phyloP scores from a whole-genome alignment of 2,797 vertebrate genomes.

The Aulostomus chinensis region DNA sequence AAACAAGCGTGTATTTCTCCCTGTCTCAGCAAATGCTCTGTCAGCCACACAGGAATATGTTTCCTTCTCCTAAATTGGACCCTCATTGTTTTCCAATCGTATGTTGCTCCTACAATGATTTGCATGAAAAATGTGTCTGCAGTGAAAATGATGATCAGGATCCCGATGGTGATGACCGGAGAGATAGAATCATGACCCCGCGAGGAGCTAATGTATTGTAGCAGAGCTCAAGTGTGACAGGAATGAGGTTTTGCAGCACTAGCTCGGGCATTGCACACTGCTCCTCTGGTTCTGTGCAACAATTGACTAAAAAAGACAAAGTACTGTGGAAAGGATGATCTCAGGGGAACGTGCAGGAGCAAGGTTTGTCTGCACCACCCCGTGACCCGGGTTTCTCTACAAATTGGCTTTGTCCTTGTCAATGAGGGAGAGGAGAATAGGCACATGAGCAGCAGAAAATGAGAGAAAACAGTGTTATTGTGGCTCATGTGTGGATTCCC shows the following conservation, averaged over 20 bases:
- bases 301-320: conserved; percentile 81
- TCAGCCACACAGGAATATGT: conserved; percentile 63
- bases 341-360: conserved; percentile 68
- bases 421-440: conserved; percentile 51
- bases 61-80: conserved; percentile 56
- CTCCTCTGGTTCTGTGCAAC: conserved; percentile 64
- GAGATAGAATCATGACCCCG: conserved; percentile 72
- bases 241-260: conserved; percentile 68
- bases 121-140: conserved; percentile 74
- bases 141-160: conserved; percentile 72
- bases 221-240: conserved; percentile 70
- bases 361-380: conserved; percentile 74
- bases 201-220: conserved; percentile 79
- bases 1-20: conserved; percentile 48
- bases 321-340: conserved; percentile 69
- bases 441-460: conserved; percentile 31
- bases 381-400: conserved; percentile 76
- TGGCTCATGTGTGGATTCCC: conserved; percentile 37
- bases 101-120: conserved; percentile 55
- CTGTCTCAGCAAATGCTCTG: conserved; percentile 61
- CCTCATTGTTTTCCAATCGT: conserved; percentile 64
- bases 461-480: conserved; percentile 37
- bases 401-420: conserved; percentile 85
- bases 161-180: conserved; percentile 72
- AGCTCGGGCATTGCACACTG: conserved; percentile 32